Conservation (phyloP, 2,113 vertebrate species). For the Odocoileus hemionus region DNA sequence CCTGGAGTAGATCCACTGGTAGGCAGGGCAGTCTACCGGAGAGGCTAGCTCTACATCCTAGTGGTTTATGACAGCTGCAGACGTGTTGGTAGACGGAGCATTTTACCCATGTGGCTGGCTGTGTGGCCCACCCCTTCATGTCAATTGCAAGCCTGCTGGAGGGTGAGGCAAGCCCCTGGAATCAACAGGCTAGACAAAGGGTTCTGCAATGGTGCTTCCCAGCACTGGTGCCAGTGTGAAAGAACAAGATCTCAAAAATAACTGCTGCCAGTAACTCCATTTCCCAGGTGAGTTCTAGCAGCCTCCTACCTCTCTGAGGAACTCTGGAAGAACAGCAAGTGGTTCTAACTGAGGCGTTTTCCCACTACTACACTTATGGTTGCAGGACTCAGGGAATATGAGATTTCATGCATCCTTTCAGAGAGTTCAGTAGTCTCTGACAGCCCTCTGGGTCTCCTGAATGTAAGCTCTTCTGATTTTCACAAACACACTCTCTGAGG, state of each 20-base stretch:
- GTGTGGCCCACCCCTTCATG: not conserved
- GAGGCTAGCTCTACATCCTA: not conserved
- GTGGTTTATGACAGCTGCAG: not conserved
- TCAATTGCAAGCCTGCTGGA: not conserved
- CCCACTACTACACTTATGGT: not conserved
- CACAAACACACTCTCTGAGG: not conserved
- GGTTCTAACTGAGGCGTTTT: not conserved
- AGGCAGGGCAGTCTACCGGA: accelerated
- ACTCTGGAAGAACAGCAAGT: not conserved
- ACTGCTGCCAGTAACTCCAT: not conserved
- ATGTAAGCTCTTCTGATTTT: not conserved
- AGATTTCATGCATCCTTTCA: not conserved
- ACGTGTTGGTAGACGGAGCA: not conserved
- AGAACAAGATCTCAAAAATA: not conserved
- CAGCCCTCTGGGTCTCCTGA: not conserved
- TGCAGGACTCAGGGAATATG: not conserved
- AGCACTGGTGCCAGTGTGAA: not conserved
- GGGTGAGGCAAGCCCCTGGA: not conserved
- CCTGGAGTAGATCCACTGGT: not conserved
- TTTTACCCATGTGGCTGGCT: not conserved
- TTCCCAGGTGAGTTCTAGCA: not conserved
- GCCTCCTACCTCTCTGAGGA: not conserved
- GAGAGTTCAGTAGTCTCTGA: not conserved
- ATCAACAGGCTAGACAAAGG: not conserved
- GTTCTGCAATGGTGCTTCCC: not conserved